These are phyloP conservation scores for Stenolophus ochropezus DNA, from an alignment of 2,888 invertebrate species.

Conservation along the genomic window DNA sequence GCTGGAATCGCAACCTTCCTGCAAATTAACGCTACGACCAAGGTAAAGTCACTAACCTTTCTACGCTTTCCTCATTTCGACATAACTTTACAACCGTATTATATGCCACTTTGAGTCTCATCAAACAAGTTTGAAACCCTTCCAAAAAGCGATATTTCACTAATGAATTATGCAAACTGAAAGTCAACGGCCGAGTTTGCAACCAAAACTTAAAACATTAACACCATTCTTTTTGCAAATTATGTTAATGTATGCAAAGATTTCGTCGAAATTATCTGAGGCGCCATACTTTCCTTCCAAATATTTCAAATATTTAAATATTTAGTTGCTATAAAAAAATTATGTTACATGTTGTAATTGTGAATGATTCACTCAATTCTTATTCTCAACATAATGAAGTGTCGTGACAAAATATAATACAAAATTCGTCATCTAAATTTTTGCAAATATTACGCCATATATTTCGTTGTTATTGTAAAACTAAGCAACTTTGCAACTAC, in stretches of 20 bases:
- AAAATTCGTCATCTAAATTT: too few species aligned
- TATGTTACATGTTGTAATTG: too few species aligned
- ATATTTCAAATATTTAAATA: not conserved
- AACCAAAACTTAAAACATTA: not conserved
- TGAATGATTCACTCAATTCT: too few species aligned
- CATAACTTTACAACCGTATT: not conserved
- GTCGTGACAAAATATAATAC: too few species aligned
- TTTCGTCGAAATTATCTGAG: not conserved
- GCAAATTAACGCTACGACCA: constrained; percentile 85
- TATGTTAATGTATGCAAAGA: not conserved
- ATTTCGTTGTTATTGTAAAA: too few species aligned
- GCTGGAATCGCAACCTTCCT: constrained; percentile 97
- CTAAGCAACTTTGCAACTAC: too few species aligned
- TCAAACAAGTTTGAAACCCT: not conserved
- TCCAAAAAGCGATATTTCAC: not conserved
- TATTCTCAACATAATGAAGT: too few species aligned
- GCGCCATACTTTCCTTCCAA: constrained; percentile 1
- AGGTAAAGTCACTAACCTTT: constrained; percentile 74
- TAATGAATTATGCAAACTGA: not conserved
- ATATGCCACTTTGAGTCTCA: not conserved
- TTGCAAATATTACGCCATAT: too few species aligned
- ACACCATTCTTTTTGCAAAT: not conserved
- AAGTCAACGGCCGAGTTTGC: not conserved
- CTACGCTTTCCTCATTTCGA: constrained; percentile 72
- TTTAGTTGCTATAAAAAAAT: too few species aligned